These are phyloP conservation scores for Borostomias antarcticus DNA, from an alignment of 2,797 vertebrate genomes.

Conservation along the genomic window DNA sequence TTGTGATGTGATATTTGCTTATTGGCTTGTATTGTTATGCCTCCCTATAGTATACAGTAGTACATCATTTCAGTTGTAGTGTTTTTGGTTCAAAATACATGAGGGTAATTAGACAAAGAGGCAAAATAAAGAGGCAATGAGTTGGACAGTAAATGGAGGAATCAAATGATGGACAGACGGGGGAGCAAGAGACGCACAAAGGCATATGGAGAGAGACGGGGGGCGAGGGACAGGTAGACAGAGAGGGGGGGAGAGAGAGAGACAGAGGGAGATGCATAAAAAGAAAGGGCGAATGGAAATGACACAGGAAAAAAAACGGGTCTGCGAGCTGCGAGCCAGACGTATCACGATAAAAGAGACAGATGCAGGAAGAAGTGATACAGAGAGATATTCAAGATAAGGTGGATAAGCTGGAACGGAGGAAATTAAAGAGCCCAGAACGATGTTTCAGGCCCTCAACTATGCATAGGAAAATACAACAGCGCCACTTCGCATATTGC, in stretches of 20 bases:
- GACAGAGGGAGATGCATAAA: constrained; percentile 21
- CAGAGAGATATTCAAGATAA: constrained; percentile 30
- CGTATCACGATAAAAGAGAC: constrained; percentile 50
- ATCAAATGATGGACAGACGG: background rate
- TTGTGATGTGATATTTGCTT: too few relatives aligned
- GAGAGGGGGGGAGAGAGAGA: too few relatives aligned
- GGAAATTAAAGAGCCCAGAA: constrained; percentile 42
- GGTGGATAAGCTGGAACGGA: constrained; percentile 26
- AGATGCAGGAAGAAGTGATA: constrained; percentile 37
- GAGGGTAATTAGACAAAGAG: too few relatives aligned
- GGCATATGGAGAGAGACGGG: constrained; percentile 3
- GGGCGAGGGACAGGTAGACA: too few relatives aligned
- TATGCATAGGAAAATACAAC: constrained; percentile 52
- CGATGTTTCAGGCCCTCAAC: background rate
- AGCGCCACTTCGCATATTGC: constrained; percentile 49
- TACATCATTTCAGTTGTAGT: too few relatives aligned
- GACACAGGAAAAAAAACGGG: constrained; percentile 47
- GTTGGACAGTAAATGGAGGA: background rate
- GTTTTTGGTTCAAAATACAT: too few relatives aligned
- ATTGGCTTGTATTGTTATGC: too few relatives aligned
- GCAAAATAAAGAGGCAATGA: constrained; percentile 5
- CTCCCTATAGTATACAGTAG: too few relatives aligned
- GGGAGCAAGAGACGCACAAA: background rate
- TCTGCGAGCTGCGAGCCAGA: constrained; percentile 20
- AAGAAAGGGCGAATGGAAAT: constrained; percentile 22